phyloP scores from a whole-genome alignment of 2,888 invertebrate genomes.

The Polyploca ridens region DNA sequence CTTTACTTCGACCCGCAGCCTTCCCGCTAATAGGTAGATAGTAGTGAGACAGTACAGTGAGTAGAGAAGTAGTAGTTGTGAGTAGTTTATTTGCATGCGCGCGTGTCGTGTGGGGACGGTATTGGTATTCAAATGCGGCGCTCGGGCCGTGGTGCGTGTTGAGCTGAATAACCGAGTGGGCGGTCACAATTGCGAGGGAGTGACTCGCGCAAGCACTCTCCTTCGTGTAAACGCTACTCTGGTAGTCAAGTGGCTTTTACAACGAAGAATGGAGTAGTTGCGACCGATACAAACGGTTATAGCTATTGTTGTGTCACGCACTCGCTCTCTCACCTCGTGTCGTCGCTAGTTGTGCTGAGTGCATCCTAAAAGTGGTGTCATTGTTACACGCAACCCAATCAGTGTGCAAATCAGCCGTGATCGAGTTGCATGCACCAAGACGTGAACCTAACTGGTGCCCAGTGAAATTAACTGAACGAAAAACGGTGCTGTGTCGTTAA shows the following conservation, averaged over 20 bases:
- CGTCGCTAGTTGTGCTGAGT: constrained; percentile 81
- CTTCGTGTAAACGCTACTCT: constrained; percentile 6
- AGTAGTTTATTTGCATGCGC: constrained; percentile 81
- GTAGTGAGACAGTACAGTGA: constrained; percentile 79
- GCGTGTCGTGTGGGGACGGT: constrained; percentile 84
- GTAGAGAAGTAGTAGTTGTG: constrained; percentile 82
- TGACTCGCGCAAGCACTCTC: constrained; percentile 15
- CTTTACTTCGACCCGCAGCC: constrained; percentile 71
- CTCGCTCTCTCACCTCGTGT: constrained; percentile 84
- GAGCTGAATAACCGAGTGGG: constrained; percentile 47
- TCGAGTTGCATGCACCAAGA: constrained; percentile 58
- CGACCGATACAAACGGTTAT: constrained; percentile 17
- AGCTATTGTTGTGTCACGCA: constrained; percentile 60
- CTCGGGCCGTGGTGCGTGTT: constrained; percentile 79
- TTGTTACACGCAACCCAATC: constrained; percentile 57
- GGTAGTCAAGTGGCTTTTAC: constrained; percentile 16
- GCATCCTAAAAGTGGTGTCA: constrained; percentile 78
- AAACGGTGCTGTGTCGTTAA: constrained; percentile 81
- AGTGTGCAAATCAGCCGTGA: constrained; percentile 15
- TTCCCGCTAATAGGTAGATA: constrained; percentile 78
- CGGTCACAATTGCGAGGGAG: constrained; percentile 25
- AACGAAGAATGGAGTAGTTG: constrained; percentile 1
- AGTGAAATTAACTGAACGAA: constrained; percentile 81
- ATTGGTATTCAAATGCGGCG: constrained; percentile 90
- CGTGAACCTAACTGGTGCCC: constrained; percentile 80